Evolutionary conservation across 2,797 vertebrate genomes (phyloP).

Genomic region (Saxicola maurus): DNA sequence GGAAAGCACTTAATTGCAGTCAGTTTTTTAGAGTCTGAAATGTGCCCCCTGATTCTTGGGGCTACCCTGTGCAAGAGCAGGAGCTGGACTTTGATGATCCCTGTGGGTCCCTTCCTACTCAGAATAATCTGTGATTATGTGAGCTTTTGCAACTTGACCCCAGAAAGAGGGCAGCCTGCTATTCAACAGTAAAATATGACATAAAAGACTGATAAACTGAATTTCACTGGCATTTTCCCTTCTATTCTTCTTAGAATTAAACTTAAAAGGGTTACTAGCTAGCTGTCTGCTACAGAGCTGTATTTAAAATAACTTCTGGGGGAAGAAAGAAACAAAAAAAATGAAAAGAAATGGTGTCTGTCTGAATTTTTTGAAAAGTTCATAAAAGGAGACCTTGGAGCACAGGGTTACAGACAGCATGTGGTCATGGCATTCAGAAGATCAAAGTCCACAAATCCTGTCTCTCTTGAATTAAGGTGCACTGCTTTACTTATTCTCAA

Average conservation of each 20-base stretch:
- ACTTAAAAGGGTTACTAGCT: not conserved
- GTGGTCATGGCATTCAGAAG: not conserved
- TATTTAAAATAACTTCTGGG: not conserved
- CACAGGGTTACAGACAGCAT: not conserved
- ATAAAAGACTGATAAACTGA: constrained; percentile 51
- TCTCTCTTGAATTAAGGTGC: not conserved
- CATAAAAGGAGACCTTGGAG: not conserved
- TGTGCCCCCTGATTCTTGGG: not conserved
- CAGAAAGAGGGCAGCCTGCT: constrained; percentile 43
- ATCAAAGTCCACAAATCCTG: not conserved
- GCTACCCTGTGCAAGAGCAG: not conserved
- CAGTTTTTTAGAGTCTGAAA: not conserved
- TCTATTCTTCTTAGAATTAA: not conserved
- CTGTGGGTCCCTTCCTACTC: not conserved
- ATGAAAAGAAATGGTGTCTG: not conserved
- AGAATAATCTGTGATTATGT: not conserved
- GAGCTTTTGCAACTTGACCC: constrained; percentile 65
- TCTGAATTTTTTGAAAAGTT: not conserved
- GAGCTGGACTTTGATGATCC: not conserved
- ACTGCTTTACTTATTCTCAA: not conserved
- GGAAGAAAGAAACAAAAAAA: not conserved
- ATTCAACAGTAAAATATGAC: constrained; percentile 66
- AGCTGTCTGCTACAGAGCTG: not conserved
- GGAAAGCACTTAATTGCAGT: not conserved
- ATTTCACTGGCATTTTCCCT: constrained; percentile 5